Evolutionary conservation across 2,888 invertebrate species (phyloP).

Genomic region (Oasisia sp.): DNA sequence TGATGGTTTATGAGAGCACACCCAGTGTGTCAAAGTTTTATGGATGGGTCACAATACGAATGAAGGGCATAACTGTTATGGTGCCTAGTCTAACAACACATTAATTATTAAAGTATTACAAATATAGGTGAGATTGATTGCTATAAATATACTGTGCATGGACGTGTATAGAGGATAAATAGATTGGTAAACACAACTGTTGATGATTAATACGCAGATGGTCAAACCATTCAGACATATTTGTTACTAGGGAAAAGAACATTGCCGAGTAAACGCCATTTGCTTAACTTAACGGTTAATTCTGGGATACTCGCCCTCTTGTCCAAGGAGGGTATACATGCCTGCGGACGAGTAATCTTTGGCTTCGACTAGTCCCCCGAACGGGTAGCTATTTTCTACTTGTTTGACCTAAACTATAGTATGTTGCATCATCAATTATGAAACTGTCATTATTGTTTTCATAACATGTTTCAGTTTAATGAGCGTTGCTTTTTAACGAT

Average conservation of each 20-base stretch:
- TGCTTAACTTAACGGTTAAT: too few species aligned
- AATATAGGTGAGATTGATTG: not conserved
- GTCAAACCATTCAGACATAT: not conserved
- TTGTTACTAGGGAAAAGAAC: not conserved
- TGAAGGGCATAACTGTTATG: not conserved
- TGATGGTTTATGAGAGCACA: not conserved
- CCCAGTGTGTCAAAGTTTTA: not conserved
- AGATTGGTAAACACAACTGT: not conserved
- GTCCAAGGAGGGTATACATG: too few species aligned
- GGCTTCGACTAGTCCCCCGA: too few species aligned
- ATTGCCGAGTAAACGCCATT: not conserved
- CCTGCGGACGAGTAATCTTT: too few species aligned
- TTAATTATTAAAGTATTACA: not conserved
- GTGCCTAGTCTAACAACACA: not conserved
- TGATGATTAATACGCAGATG: not conserved
- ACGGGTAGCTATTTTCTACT: too few species aligned
- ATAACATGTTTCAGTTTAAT: too few species aligned
- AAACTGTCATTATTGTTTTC: too few species aligned
- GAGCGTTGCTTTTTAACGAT: too few species aligned
- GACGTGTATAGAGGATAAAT: not conserved
- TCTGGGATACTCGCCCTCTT: too few species aligned
- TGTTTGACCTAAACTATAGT: too few species aligned
- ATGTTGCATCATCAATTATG: too few species aligned
- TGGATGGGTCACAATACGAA: not conserved
- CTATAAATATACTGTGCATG: not conserved